Base-by-base conservation (phyloP, 1,140 invertebrate genomes). In the Scaptodrosophila lebanonensis region DNA sequence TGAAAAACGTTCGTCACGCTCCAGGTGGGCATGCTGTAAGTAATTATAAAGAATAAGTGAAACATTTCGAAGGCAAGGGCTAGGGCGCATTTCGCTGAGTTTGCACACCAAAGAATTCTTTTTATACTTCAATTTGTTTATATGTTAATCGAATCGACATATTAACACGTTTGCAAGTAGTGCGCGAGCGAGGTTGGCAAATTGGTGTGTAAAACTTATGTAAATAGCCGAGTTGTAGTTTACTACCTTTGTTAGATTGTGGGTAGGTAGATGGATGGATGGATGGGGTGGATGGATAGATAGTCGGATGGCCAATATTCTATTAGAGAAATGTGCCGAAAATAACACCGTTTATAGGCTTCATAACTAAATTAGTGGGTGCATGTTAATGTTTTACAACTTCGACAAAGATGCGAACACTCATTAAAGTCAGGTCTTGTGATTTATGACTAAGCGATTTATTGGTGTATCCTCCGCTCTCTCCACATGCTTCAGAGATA, bases 21-120 rank as follows among this genome's bases (percentile, higher is more conserved):
- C 64, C 64, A 68, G 39, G 61, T 76, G 29, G 79, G 70, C 82
- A 84, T 84, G 40, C 82, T 84, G 59, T 12, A 79, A 69, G 6
- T 22, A 17, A 12, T 22, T 12, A 29, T 57, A 36, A 30, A 66
- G 22, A 9, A 38, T 16, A 20, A 29, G 0, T 42, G 1, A 9
- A 4, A 45, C 1, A 9, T 12, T 12, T 5, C 9, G 15, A 11
- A 27, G n/a, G 11, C 9, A 9, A 13, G 16, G 4, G 9, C 30
- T 30, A 5, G 17, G 27, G 15, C 39, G n/a, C n/a, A n/a, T 59
- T 72, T 40, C 63, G 69, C 69, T 73, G 53, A 73, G 52, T 45
- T 44, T n/a, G 27, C 43, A 49, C 68, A 35, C 38, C 60, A 51
- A 47, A 30, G 60, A 65, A 68, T 38, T 40, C 54, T 12, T 38